Percentiles rank a stretch among this genome's conserved stretches.
These are phyloP conservation scores for Catharus ustulatus DNA, from an alignment of 2,797 vertebrate genomes.

Conservation along the genomic window DNA sequence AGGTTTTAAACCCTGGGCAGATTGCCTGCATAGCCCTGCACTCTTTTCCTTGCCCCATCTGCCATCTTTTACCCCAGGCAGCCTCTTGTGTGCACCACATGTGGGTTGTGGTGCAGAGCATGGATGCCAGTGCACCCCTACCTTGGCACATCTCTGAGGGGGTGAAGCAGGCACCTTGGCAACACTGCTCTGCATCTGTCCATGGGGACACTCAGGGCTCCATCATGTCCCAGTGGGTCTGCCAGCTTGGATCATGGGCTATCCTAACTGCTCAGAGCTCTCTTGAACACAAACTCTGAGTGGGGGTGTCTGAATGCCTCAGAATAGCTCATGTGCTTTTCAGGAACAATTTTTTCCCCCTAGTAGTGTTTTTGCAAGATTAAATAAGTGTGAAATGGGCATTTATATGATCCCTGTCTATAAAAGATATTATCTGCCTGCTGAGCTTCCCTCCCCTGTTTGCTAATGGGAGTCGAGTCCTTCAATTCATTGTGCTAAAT, in stretches of 20 bases:
- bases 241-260: not conserved
- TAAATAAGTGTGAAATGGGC: constrained; percentile 21
- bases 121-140: not conserved
- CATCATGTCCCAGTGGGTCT: not conserved
- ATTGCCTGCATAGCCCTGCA: not conserved
- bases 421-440: constrained; percentile 4
- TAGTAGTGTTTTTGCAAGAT: not conserved
- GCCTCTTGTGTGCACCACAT: not conserved
- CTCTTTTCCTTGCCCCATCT: not conserved
- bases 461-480: not conserved
- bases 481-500: constrained; percentile 25
- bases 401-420: not conserved
- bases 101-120: not conserved
- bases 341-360: not conserved
- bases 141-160: not conserved
- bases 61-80: not conserved
- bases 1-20: not conserved
- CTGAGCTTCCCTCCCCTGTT: not conserved
- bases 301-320: not conserved
- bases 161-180: fast-evolving
- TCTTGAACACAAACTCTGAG: not conserved
- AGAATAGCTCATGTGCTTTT: not conserved
- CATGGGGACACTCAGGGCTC: not conserved
- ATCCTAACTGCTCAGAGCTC: not conserved
- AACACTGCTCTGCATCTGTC: not conserved